These are phyloP conservation scores for Bergia sp. DNA, from an alignment of 92 coral and sea anemone species.

Conservation along the genomic window DNA sequence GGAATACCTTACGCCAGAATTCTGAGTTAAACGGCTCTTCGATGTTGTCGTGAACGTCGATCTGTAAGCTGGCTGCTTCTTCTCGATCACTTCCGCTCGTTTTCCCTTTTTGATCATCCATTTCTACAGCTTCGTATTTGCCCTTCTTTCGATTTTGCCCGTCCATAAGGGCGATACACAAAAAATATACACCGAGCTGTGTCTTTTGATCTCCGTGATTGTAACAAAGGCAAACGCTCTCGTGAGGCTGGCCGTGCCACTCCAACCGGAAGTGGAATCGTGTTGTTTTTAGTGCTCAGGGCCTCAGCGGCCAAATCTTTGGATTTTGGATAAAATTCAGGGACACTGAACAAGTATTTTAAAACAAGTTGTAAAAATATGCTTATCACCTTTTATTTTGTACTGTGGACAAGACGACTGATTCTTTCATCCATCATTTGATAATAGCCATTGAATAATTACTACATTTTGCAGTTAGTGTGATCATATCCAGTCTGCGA, in stretches of 20 bases:
- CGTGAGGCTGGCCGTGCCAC: background rate
- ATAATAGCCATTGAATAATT: no score
- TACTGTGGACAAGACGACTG: background rate
- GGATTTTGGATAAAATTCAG: background rate
- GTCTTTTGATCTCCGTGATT: background rate
- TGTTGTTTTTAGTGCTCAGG: slow-evolving; percentile 11
- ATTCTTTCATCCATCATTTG: no score
- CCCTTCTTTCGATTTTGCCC: slow-evolving; percentile 17
- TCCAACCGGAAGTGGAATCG: slow-evolving; percentile 22
- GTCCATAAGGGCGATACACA: slow-evolving; percentile 3
- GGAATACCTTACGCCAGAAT: slow-evolving; percentile 85
- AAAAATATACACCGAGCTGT: background rate
- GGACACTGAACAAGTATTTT: no score
- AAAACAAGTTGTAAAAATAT: no score
- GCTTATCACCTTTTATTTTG: background rate
- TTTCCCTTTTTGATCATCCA: slow-evolving; percentile 64
- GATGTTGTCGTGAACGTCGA: slow-evolving; percentile 42
- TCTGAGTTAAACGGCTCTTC: slow-evolving; percentile 88
- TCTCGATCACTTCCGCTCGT: slow-evolving; percentile 42
- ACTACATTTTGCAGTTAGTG: no score
- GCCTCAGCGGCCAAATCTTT: background rate
- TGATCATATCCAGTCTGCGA: no score
- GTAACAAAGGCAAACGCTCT: background rate
- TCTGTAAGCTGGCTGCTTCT: slow-evolving; percentile 47
- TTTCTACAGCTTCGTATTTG: slow-evolving; percentile 59